Evolutionary conservation across 2,888 invertebrate genomes (phyloP), one percentile per base, ranked within the genome.

Genomic region (Acrobasis suavella): DNA sequence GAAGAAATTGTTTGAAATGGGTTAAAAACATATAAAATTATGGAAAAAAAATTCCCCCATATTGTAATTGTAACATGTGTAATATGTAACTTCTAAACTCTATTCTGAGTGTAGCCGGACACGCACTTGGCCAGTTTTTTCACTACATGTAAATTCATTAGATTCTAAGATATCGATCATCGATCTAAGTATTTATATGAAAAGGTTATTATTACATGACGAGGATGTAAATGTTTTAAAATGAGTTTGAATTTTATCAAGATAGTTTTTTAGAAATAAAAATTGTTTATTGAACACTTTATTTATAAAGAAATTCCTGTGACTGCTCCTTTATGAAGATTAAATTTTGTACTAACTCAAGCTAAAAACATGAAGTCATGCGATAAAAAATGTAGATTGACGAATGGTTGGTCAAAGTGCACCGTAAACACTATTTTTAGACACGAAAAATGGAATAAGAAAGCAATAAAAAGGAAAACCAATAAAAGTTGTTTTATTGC

Each of bases 401-500:
- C 67, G 63, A 64, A 66, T 65, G 46, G n/a, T 46, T 46, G 46
- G 46, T 1, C n/a, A 46, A 46, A 46, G 46, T n/a, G 14, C 63
- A 65, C 79, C 78, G 79, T 76, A 73, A 71, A 74, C 67, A 65
- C 64, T 72, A 69, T 46, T 46, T 46, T 46, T 46, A 46, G 46
- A 46, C 46, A 46, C 12, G 76, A 78, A 77, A 62, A 77, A 79
- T 73, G 74, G 72, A 80, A 81, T 77, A 76, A 80, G 74, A 77
- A 76, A 81, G 78, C 76, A 76, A 78, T 83, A 79, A 86, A 86
- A 81, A 77, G 74, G 14, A 12, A 84, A 82, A 81, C 76, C 79
- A 82, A 86, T 87, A 86, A 87, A 87, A 85, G 78, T 85, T 82
- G 79, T 83, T 86, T 87, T 85, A 86, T 81, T 80, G 77, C 72